Evolutionary conservation across 2,113 vertebrate species (phyloP), one percentile per base, ranked within the genome.

Genomic region (Camelus dromedarius): DNA sequence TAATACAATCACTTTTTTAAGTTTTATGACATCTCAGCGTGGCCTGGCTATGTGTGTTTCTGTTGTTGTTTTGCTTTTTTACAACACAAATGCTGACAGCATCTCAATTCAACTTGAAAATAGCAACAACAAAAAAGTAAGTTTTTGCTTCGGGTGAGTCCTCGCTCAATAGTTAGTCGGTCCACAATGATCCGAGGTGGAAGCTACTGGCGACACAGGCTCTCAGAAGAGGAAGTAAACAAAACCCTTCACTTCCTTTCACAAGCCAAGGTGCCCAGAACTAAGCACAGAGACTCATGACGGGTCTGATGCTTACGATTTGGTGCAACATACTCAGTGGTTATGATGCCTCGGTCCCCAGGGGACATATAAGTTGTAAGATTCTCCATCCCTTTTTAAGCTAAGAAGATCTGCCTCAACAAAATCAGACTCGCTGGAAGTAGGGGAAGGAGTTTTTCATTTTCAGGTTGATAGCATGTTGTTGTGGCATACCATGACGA

Each of bases 131-230:
- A 46, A 58, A 35, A 56, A 58, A 2, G 0, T 38, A 48, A 22
- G 42, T 42, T 67, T 72, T 26, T 56, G 22, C 6, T 54, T 56
- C 64, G 35, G 19, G 5, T 38, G 38, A 48, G 3, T 54, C 67
- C 52, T 69, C 38, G 24, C 22, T 24, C 22, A 84, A 70, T 2
- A 32, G 30, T 54, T 56, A 58, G 38, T 35, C 9, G n/a, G 38
- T 52, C n/a, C 26, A 22, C 2, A 38, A 13, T 26, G 13, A 4
- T 60, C 14, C 75, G 3, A 4, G 4, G 13, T 20, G 1, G 5
- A 52, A 64, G 52, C 26, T 3, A 28, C 38, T 6, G 0, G 15
- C 4, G 28, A n/a, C 32, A 6, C 5, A 2, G 4, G 4, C 48
- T 67, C 76, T 77, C 48, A 76, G 58, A 82, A 32, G 13, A 28